Evolutionary conservation across 2,113 vertebrate genomes (phyloP).

Genomic region (Tragelaphus buxtoni): DNA sequence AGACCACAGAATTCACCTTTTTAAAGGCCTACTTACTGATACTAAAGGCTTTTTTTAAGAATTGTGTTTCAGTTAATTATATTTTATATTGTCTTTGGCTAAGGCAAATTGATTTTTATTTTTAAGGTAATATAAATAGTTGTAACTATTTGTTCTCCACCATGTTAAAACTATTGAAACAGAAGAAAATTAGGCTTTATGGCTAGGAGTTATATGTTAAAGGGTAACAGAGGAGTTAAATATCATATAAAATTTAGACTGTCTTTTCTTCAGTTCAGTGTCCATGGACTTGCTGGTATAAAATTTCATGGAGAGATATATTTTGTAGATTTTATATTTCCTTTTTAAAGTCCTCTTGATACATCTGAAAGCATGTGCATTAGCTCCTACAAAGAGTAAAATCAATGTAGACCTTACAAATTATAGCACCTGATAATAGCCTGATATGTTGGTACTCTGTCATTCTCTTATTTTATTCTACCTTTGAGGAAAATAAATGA

Average conservation of each 20-base stretch:
- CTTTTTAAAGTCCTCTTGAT: neutral
- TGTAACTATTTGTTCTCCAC: slow-evolving; percentile 36
- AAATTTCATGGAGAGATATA: slow-evolving; percentile 44
- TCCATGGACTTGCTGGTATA: slow-evolving; percentile 21
- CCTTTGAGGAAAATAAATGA: slow-evolving; percentile 11
- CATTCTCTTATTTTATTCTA: slow-evolving; percentile 36
- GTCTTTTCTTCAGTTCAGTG: slow-evolving; percentile 8
- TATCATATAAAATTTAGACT: slow-evolving; percentile 22
- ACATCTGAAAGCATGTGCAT: neutral
- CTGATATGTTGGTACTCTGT: neutral
- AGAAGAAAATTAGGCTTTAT: slow-evolving; percentile 32
- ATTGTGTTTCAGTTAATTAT: slow-evolving; percentile 44
- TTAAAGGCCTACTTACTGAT: neutral
- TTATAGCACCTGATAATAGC: neutral
- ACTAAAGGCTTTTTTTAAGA: neutral
- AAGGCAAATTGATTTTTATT: slow-evolving; percentile 38
- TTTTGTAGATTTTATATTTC: slow-evolving; percentile 42
- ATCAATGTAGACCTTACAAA: slow-evolving; percentile 40
- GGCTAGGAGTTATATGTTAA: neutral
- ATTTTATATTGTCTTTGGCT: slow-evolving; percentile 8
- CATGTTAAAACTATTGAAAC: slow-evolving; percentile 25
- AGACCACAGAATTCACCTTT: neutral
- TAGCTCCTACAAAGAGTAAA: slow-evolving; percentile 17
- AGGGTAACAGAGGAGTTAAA: neutral
- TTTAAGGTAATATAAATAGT: slow-evolving; percentile 17